phyloP scores from a whole-genome alignment of 2,113 vertebrate genomes.

The Pelusios castaneus region DNA sequence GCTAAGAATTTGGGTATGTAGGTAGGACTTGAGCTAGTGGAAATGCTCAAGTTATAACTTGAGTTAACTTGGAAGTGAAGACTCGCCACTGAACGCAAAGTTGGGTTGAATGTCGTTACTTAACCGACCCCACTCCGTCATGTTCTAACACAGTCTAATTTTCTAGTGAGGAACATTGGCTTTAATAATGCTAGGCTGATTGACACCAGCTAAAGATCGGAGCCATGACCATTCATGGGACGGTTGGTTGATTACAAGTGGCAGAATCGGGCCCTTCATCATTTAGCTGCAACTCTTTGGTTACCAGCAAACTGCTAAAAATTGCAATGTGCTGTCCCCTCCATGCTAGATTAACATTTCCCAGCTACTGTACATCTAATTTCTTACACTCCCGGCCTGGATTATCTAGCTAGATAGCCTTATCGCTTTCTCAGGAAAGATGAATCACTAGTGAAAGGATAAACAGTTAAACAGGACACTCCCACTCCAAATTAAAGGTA shows the following conservation, averaged over 20 bases:
- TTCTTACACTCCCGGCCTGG: background rate
- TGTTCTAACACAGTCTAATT: background rate
- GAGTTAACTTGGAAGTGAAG: no score
- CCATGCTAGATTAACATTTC: background rate
- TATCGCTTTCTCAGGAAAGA: background rate
- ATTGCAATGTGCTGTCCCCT: background rate
- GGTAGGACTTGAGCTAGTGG: no score
- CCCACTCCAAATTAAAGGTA: slow-evolving; percentile 6
- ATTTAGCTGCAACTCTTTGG: background rate
- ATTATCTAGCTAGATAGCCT: background rate
- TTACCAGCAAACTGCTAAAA: background rate
- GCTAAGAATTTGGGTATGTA: no score
- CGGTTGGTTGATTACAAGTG: no score
- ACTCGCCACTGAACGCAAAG: background rate
- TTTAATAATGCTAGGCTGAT: background rate
- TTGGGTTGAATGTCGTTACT: background rate
- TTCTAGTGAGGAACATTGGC: background rate
- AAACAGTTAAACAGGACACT: background rate
- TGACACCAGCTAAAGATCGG: background rate
- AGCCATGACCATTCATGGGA: background rate
- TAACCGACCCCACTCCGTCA: background rate
- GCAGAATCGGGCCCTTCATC: no score
- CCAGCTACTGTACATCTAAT: no score
- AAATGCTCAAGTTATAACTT: no score
- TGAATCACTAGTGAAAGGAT: background rate